Evolutionary conservation across 2,888 invertebrate species (phyloP).

Genomic region (Listrodromus nycthemerus): DNA sequence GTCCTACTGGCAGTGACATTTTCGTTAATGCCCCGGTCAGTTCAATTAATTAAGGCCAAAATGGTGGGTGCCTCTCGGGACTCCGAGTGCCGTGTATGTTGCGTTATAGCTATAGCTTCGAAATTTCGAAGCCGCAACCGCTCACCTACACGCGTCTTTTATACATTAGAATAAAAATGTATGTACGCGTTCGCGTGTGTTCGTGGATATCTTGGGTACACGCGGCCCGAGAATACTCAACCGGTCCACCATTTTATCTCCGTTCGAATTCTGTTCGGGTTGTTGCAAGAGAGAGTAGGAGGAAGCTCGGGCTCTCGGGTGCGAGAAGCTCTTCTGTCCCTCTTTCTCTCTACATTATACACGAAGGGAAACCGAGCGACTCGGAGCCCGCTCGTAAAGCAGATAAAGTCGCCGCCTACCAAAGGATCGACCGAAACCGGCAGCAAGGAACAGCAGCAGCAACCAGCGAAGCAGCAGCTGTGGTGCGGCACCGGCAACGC

Average conservation of each 20-base stretch:
- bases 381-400: conserved; percentile 82
- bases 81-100: conserved; percentile 14
- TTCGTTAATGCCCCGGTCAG: conserved; percentile 68
- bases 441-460: conserved; percentile 71
- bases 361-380: conserved; percentile 72
- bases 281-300: conserved; percentile 56
- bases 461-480: conserved; percentile 77
- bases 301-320: conserved; percentile 46
- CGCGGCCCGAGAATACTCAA: conserved; percentile 49
- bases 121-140: conserved; percentile 49
- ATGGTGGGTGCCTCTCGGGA: conserved; percentile 65
- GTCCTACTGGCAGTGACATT: conserved; percentile 66
- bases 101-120: conserved; percentile 4
- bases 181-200: neutral
- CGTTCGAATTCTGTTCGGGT: conserved; percentile 65
- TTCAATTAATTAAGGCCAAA: conserved; percentile 75
- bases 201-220: conserved; percentile 3
- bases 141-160: conserved; percentile 44
- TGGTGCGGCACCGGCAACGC: conserved; percentile 56
- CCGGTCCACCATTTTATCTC: conserved; percentile 78
- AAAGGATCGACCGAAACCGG: conserved; percentile 81
- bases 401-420: conserved; percentile 84
- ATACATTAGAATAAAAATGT: conserved; percentile 42
- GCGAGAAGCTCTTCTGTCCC: conserved; percentile 52
- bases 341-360: conserved; percentile 74